Percentiles rank a stretch among this genome's conserved stretches.
Evolutionary conservation across 2,797 vertebrate species (phyloP).

Genomic region (Tarsius wallacei): DNA sequence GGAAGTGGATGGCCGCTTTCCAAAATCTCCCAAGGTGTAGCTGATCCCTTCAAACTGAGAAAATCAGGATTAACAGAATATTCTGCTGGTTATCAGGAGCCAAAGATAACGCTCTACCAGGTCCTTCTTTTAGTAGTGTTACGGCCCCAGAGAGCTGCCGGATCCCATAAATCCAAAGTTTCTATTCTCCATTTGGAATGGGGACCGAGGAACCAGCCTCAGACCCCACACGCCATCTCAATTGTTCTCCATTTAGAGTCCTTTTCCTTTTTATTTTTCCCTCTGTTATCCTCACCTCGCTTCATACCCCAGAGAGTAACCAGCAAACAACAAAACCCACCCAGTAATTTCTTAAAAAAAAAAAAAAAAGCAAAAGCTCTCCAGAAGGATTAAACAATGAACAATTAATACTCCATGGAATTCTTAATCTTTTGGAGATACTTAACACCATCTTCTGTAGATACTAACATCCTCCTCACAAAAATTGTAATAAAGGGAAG

Average conservation of each 20-base stretch:
- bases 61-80: constrained; percentile 70
- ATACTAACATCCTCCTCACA: neutral
- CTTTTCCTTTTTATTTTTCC: neutral
- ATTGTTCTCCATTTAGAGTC: neutral
- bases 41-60: constrained; percentile 71
- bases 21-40: constrained; percentile 64
- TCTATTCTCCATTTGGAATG: neutral
- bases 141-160: neutral
- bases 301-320: neutral
- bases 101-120: constrained; percentile 53
- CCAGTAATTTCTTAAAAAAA: neutral
- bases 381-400: constrained; percentile 46
- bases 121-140: constrained; percentile 48
- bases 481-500: neutral
- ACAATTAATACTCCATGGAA: constrained; percentile 9
- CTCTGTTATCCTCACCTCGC: neutral
- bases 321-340: neutral
- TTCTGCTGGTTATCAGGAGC: constrained; percentile 65
- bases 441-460: constrained; percentile 3
- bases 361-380: neutral
- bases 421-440: constrained; percentile 40
- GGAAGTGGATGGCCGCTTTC: constrained; percentile 76
- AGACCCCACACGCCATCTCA: neutral
- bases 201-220: constrained; percentile 81
- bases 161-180: neutral